Base-by-base conservation (phyloP, 2,113 vertebrate species). In the Climacteris rufus region DNA sequence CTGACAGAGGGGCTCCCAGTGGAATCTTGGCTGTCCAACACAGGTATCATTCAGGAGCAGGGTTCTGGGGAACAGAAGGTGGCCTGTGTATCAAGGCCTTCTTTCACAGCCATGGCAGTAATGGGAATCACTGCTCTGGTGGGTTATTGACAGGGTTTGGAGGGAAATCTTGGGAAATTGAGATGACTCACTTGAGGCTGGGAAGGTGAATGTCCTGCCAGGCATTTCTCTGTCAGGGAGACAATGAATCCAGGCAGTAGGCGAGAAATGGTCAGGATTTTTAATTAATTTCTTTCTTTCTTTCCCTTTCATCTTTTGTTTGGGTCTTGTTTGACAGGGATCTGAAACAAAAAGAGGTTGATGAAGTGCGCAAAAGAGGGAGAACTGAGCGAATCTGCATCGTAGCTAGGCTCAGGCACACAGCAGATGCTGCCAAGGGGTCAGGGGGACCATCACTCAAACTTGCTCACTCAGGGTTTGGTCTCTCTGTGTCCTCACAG, bases 11-110 rank as follows among this genome's bases (percentile, higher is more conserved):
- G 63, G 71, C 72, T 89, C 76, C 86, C 25, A 13, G 33, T n/a
- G 90, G 90, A 94, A 96, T 91, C 90, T 90, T 93, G 92, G 92
- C 95, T 2, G 3, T 83, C 79, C 79, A 93, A 90, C 96, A 96
- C 88, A 93, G 82, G 37, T 30, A 65, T 15, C 87, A 83, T 95
- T 93, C 90, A 92, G 85, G 50, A 92, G 59, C 54, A 54, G 54
- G 70, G 49, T 59, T 95, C 90, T 33, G 11, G 90, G 83, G 89
- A 94, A 72, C 89, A 89, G 89, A 64, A 74, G 56, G 80, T 93
- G 90, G 70, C 90, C 88, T 87, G 75, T 56, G 63, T 69, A 90
- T 87, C 95, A 95, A 91, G 90, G 87, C 47, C 9, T 45, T 68
- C 82, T 87, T 93, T 95, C 90, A 92, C 53, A 72, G 75, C 82